These are phyloP conservation scores for Mesodorylaimus sp. DNA, from an alignment of 2,888 invertebrate species.

Conservation along the genomic window DNA sequence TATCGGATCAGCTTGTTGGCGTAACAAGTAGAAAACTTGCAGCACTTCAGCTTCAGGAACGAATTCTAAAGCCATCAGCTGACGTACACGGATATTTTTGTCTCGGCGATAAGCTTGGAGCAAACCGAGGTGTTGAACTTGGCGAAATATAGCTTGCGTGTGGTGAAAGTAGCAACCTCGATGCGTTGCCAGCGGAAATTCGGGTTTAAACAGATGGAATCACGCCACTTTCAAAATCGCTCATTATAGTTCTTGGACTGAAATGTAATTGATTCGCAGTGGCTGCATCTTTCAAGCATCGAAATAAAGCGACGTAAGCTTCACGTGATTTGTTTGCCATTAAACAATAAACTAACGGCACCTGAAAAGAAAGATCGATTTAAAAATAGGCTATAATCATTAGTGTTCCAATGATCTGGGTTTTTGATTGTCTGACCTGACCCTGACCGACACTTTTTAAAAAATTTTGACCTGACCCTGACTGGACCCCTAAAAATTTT, in stretches of 20 bases:
- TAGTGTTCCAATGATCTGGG: too few species aligned
- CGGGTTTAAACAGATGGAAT: too few species aligned
- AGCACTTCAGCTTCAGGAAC: not conserved
- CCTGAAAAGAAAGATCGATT: too few species aligned
- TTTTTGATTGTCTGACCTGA: too few species aligned
- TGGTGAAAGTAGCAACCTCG: too few species aligned
- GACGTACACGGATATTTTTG: not conserved
- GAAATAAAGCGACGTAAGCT: not conserved
- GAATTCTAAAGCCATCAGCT: not conserved
- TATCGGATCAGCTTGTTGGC: not conserved
- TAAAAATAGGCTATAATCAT: too few species aligned
- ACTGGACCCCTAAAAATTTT: too few species aligned
- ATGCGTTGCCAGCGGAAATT: too few species aligned
- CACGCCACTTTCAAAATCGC: not conserved
- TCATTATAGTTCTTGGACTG: not conserved
- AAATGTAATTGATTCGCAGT: not conserved
- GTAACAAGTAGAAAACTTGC: not conserved
- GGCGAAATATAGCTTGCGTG: not conserved
- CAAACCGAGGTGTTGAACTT: not conserved
- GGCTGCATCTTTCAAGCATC: not conserved
- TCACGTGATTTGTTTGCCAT: not conserved
- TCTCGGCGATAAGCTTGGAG: not conserved
- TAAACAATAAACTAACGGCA: not conserved
- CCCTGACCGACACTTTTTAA: too few species aligned
- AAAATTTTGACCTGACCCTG: too few species aligned